Percentiles rank a stretch among this genome's conserved stretches.
Conservation (phyloP, 1,140 invertebrate genomes). For the Thaumatotibia leucotreta region DNA sequence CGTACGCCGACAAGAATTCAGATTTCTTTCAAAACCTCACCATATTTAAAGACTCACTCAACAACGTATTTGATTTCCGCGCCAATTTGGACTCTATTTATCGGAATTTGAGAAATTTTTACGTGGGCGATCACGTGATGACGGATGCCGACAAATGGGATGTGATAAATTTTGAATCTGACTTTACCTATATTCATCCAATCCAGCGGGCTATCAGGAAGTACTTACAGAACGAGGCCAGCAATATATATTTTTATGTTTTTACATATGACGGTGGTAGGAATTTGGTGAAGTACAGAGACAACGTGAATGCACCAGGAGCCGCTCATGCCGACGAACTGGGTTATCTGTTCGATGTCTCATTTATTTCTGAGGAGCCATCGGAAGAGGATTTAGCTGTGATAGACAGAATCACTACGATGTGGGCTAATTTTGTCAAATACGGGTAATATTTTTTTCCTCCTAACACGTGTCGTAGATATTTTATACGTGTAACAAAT, state of each 20-base stretch:
- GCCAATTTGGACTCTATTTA: background rate
- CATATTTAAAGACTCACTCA: background rate
- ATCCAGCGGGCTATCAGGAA: background rate
- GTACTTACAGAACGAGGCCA: background rate
- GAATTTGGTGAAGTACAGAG: background rate
- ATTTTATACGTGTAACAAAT: too few relatives aligned
- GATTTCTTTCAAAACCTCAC: background rate
- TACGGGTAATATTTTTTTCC: conserved; percentile 4
- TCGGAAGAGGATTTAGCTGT: background rate
- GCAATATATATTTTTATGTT: background rate
- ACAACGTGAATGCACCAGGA: background rate
- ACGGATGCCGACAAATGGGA: background rate
- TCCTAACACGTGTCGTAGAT: too few relatives aligned
- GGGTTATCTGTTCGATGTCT: background rate
- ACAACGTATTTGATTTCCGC: background rate
- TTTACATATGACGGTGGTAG: conserved; percentile 1
- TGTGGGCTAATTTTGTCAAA: conserved; percentile 19
- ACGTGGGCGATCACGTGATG: conserved; percentile 1
- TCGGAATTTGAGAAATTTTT: background rate
- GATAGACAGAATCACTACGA: background rate
- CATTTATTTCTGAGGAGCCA: background rate
- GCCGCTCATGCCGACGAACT: background rate
- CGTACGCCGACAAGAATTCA: background rate
- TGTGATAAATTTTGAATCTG: background rate
- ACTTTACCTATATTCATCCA: conserved; percentile 1